Percentiles rank a stretch among this genome's conserved stretches.
Evolutionary conservation across 1,140 invertebrate genomes (phyloP).

Genomic region (Carcinoscorpius rotundicauda): DNA sequence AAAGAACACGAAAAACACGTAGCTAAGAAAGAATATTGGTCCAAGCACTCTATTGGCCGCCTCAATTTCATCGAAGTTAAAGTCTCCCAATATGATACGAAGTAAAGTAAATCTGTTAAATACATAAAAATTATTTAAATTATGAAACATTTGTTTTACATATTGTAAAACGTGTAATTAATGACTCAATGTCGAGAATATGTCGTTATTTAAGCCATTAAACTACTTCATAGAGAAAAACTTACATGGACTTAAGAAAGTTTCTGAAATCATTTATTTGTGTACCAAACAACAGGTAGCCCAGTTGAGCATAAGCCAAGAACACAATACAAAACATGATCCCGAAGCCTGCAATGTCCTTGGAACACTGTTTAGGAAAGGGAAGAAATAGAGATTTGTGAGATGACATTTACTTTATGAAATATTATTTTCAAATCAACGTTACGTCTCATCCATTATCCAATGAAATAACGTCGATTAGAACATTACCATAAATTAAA

Average conservation of each 20-base stretch:
- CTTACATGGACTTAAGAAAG: slow-evolving; percentile 29
- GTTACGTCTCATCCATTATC: no score
- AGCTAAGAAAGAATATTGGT: slow-evolving; percentile 62
- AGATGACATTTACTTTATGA: no score
- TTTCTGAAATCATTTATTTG: slow-evolving; percentile 38
- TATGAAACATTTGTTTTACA: no score
- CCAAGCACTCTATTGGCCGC: slow-evolving; percentile 55
- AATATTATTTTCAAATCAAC: no score
- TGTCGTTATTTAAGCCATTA: no score
- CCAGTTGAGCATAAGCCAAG: slow-evolving; percentile 59
- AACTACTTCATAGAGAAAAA: background rate
- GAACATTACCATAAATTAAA: no score
- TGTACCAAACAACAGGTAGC: slow-evolving; percentile 54
- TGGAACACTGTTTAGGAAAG: slow-evolving; percentile 42
- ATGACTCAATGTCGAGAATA: no score
- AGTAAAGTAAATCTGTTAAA: slow-evolving; percentile 48
- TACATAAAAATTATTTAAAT: no score
- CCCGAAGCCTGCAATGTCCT: slow-evolving; percentile 58
- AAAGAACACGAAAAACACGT: slow-evolving; percentile 70
- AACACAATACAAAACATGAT: slow-evolving; percentile 74
- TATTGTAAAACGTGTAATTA: no score
- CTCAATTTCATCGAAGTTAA: slow-evolving; percentile 58
- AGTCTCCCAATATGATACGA: slow-evolving; percentile 64
- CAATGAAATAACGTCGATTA: no score
- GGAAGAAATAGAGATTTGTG: no score